Evolutionary conservation across 2,888 invertebrate genomes (phyloP), one percentile per base, ranked within the genome.

Genomic region (Coelinius sp.): DNA sequence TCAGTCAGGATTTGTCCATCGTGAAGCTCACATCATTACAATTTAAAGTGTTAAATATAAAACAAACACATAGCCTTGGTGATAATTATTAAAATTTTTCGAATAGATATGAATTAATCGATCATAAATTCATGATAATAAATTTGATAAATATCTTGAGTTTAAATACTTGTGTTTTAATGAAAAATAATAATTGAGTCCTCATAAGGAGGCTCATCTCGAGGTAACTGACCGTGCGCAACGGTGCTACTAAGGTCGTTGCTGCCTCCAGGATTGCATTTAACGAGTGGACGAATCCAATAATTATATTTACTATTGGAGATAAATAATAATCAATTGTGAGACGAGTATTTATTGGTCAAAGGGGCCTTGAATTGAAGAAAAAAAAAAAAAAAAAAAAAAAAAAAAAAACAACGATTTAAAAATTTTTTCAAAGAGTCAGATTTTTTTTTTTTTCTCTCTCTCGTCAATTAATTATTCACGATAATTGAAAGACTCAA

Each of bases 151-250:
- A 25, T 44, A 14, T 44, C 10, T 38, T 12, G 6, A 44, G 52
- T 22, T 22, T 53, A 25, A 41, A 56, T 62, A 24, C 8, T 66
- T 27, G 14, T 7, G 27, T 27, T 41, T 65, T 5, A n/a, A 59
- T 41, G 31, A 25, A n/a, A 1, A 17, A 67, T 14, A 52, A 31
- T 14, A 49, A 17, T 17, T 10, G 27, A 63, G 31, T 22, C 46
- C 20, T 44, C 49, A 52, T 20, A 52, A 53, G 52, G 31, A 64
- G 25, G n/a, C n/a, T n/a, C n/a, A n/a, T n/a, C 46, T 38, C 12
- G 65, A 80, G 85, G 84, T 86, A 85, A 85, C 84, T 83, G 86
- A 85, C 85, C 85, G 83, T 84, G 86, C 84, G 84, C 85, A 84
- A 85, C 85, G 82, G 83, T 81, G 75, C 81, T 38, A 17, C 24